Percentiles rank a stretch among this genome's conserved stretches.
These are phyloP conservation scores for Saccopteryx leptura DNA, from an alignment of 2,113 vertebrate genomes.

Conservation along the genomic window DNA sequence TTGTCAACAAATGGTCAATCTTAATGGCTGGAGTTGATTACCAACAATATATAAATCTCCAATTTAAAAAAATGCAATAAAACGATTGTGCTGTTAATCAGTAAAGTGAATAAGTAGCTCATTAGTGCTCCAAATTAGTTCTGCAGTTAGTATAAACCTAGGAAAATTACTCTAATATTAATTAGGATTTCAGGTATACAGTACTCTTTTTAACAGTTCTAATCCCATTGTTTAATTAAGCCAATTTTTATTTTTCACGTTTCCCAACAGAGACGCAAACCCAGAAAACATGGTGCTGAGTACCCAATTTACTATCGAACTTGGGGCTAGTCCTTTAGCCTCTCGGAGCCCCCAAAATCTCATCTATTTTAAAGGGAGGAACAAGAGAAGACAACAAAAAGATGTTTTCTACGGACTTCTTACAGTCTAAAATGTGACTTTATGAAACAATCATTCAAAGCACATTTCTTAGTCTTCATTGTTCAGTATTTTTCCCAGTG, in stretches of 20 bases:
- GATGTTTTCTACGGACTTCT: slow-evolving; percentile 44
- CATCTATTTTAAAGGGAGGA: slow-evolving; percentile 37
- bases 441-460: slow-evolving; percentile 21
- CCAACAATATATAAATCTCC: not conserved
- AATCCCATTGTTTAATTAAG: slow-evolving; percentile 18
- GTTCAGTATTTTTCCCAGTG: slow-evolving; percentile 21
- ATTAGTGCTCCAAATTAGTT: slow-evolving; percentile 52
- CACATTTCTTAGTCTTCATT: slow-evolving; percentile 29
- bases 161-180: slow-evolving; percentile 9
- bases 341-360: slow-evolving; percentile 3
- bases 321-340: not conserved
- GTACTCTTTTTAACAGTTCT: slow-evolving; percentile 3
- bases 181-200: slow-evolving; percentile 21
- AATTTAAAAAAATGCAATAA: slow-evolving; percentile 46
- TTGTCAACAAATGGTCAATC: not conserved
- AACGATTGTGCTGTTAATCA: slow-evolving; percentile 15
- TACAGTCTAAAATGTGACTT: slow-evolving; percentile 30
- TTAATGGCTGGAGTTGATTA: slow-evolving; percentile 20
- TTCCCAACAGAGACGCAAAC: slow-evolving; percentile 34
- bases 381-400: not conserved
- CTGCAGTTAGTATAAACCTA: not conserved
- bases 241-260: not conserved
- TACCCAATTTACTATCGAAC: slow-evolving; percentile 22
- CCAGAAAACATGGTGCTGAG: not conserved
- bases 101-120: not conserved